Conservation (phyloP, 2,797 vertebrate genomes). For the Hylomyscus alleni region DNA sequence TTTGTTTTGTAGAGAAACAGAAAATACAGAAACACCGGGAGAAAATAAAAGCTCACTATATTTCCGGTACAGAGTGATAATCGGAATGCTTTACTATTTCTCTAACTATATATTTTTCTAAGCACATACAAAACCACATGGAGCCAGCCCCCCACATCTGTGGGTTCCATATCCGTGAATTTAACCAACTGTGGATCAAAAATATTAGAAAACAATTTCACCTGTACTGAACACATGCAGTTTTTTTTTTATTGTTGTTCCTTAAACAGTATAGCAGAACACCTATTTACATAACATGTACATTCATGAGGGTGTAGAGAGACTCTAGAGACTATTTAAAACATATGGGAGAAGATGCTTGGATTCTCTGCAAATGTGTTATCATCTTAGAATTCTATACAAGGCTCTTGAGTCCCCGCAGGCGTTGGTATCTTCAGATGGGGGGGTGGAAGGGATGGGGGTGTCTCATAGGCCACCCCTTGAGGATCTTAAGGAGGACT, state of each 20-base stretch:
- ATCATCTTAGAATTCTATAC: background rate
- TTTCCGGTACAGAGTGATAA: background rate
- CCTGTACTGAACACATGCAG: background rate
- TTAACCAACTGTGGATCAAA: constrained; percentile 6
- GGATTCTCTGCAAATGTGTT: background rate
- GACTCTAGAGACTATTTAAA: background rate
- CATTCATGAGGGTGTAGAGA: too few relatives aligned
- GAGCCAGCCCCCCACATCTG: background rate
- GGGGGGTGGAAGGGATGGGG: background rate
- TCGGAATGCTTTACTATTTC: constrained; percentile 18
- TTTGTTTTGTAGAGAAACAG: constrained; percentile 42
- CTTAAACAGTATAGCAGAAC: background rate
- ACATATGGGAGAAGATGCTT: background rate
- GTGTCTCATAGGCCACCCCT: background rate
- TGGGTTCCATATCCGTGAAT: background rate
- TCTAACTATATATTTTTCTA: constrained; percentile 9
- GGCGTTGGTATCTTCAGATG: background rate
- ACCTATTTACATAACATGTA: constrained; percentile 5
- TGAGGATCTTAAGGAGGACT: background rate
- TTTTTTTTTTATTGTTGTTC: background rate
- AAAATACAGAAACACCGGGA: constrained; percentile 35
- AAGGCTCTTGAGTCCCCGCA: background rate
- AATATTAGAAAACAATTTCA: constrained; percentile 19
- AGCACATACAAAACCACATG: background rate
- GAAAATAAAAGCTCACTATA: constrained; percentile 36